phyloP scores from a whole-genome alignment of 2,888 invertebrate species.

The Glaucopsyche alexis region DNA sequence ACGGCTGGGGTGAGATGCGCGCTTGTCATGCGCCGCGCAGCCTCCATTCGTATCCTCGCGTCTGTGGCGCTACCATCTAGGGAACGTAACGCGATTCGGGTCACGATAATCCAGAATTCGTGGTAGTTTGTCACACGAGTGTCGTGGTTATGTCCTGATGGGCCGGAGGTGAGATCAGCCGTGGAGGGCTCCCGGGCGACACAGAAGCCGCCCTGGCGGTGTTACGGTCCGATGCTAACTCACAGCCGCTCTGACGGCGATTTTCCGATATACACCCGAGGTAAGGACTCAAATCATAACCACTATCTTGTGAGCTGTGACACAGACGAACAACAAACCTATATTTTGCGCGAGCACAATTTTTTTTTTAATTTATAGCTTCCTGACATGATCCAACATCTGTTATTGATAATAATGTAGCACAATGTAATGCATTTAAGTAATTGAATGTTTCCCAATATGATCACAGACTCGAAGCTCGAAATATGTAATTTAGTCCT shows the following conservation, averaged over 20 bases:
- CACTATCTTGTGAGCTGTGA: neutral
- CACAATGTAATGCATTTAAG: neutral
- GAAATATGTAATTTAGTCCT: neutral
- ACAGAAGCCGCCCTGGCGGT: constrained; percentile 79
- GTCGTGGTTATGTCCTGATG: constrained; percentile 65
- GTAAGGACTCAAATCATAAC: constrained; percentile 65
- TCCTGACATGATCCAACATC: constrained; percentile 13
- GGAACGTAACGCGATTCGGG: constrained; percentile 58
- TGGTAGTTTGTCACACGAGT: constrained; percentile 45
- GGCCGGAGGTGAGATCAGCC: constrained; percentile 68
- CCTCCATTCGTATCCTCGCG: constrained; percentile 59
- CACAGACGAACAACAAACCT: constrained; percentile 8
- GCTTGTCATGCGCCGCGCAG: constrained; percentile 73
- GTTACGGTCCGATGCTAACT: constrained; percentile 87
- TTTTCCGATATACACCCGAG: constrained; percentile 90
- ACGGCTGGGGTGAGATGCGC: constrained; percentile 64
- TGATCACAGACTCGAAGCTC: neutral
- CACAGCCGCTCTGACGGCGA: constrained; percentile 93
- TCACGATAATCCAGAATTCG: constrained; percentile 50
- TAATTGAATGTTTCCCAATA: neutral
- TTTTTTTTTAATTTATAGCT: constrained; percentile 1
- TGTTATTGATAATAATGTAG: neutral
- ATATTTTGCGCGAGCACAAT: neutral
- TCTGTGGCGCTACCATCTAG: constrained; percentile 68
- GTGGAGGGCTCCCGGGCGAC: constrained; percentile 78